Evolutionary conservation across 2,797 vertebrate species (phyloP).

Genomic region (Labroides dimidiatus): DNA sequence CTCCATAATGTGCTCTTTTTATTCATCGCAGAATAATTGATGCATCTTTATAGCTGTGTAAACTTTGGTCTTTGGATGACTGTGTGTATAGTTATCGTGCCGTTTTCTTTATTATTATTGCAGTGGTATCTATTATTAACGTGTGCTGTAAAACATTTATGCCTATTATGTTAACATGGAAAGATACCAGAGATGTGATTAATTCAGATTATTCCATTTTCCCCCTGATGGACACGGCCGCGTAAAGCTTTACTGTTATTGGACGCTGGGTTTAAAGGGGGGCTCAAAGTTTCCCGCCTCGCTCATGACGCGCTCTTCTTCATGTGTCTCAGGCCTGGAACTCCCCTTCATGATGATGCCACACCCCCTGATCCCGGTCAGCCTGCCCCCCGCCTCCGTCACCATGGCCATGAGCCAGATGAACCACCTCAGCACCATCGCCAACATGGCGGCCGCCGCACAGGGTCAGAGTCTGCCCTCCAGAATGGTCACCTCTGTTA

Average conservation of each 20-base stretch:
- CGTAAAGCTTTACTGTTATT: conserved; percentile 70
- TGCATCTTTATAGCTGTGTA: conserved; percentile 80
- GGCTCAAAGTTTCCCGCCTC: conserved; percentile 59
- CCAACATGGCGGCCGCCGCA: conserved; percentile 98
- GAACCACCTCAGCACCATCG: conserved; percentile 99
- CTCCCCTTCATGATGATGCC: conserved; percentile 99
- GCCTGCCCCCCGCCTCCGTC: conserved; percentile 99
- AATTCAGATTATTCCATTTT: conserved; percentile 66
- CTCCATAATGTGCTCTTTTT: conserved; percentile 83
- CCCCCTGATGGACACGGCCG: conserved; percentile 46
- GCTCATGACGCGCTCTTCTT: conserved; percentile 72
- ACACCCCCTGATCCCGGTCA: conserved; percentile 98
- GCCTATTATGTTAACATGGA: conserved; percentile 75
- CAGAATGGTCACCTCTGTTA: conserved; percentile 98
- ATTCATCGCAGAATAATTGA: conserved; percentile 79
- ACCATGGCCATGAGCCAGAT: conserved; percentile 99
- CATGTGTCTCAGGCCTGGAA: conserved; percentile 89
- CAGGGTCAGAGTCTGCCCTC: conserved; percentile 97
- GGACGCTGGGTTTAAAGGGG: conserved; percentile 27
- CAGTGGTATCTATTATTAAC: conserved; percentile 82
- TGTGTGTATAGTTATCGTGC: conserved; percentile 76
- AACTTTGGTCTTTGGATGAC: conserved; percentile 78
- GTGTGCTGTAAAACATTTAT: conserved; percentile 82
- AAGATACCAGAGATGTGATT: conserved; percentile 68
- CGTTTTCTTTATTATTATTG: conserved; percentile 77